Conservation (phyloP, 2,888 invertebrate species). For the Andrena minutula region DNA sequence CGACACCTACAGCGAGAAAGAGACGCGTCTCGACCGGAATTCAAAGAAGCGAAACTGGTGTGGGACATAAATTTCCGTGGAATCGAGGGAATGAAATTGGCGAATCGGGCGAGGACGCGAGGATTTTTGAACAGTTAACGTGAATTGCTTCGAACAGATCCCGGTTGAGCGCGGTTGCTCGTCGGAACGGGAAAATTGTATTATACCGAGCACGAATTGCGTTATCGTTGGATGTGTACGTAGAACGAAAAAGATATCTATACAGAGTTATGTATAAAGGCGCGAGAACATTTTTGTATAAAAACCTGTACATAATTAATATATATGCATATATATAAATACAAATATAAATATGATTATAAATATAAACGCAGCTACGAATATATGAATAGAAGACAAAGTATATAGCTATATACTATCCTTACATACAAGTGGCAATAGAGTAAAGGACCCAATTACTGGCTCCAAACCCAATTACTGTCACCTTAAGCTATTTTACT, state of each 20-base stretch:
- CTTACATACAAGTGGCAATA: constrained; percentile 64
- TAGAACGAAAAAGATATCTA: constrained; percentile 71
- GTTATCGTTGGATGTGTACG: constrained; percentile 71
- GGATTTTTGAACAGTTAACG: not conserved
- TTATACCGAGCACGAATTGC: constrained; percentile 75
- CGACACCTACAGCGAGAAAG: not conserved
- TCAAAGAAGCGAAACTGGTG: not conserved
- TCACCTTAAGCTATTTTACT: too few species aligned
- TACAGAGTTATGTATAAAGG: constrained; percentile 82
- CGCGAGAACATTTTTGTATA: constrained; percentile 83
- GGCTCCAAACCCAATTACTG: too few species aligned
- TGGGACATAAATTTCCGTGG: not conserved
- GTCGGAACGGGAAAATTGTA: constrained; percentile 76
- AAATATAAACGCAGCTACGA: constrained; percentile 66
- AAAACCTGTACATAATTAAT: constrained; percentile 83
- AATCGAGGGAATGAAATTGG: not conserved
- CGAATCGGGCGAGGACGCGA: not conserved
- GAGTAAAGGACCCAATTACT: too few species aligned
- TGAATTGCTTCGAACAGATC: not conserved
- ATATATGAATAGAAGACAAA: constrained; percentile 52
- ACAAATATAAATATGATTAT: constrained; percentile 69
- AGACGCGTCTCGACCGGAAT: constrained; percentile 11
- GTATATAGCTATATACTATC: constrained; percentile 62
- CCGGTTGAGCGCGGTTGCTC: constrained; percentile 63
- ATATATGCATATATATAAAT: constrained; percentile 77